Evolutionary conservation across 2,113 vertebrate genomes (phyloP).

Genomic region (Harpagus bidentatus): DNA sequence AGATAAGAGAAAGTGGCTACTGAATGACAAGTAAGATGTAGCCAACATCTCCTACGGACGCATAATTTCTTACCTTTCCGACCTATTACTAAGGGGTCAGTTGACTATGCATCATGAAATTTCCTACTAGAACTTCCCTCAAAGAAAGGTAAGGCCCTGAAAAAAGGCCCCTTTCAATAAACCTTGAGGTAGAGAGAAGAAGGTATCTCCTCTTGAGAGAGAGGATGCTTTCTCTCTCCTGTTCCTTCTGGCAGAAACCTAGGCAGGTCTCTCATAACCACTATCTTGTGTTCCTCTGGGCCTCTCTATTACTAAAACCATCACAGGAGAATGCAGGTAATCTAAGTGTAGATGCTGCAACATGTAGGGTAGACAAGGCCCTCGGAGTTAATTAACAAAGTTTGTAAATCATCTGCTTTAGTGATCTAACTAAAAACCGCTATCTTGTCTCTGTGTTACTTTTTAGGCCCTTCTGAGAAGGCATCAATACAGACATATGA

Average conservation of each 20-base stretch:
- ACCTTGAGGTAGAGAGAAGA: neutral
- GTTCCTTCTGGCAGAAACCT: neutral
- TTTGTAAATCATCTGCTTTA: neutral
- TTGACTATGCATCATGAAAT: neutral
- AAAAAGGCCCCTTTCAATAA: neutral
- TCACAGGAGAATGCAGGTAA: neutral
- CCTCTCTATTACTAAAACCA: neutral
- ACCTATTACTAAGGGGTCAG: neutral
- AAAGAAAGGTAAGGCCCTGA: neutral
- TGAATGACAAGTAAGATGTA: neutral
- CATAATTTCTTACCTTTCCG: neutral
- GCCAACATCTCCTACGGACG: fast-evolving
- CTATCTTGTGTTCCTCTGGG: neutral
- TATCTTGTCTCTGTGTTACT: neutral
- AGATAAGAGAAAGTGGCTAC: neutral
- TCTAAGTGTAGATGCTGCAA: neutral
- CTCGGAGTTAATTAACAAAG: neutral
- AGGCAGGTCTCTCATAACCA: neutral
- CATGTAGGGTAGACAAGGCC: neutral
- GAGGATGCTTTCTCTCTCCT: neutral
- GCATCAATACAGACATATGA: neutral
- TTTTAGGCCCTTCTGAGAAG: neutral
- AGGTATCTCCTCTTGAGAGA: neutral
- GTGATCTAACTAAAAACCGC: neutral
- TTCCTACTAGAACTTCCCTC: neutral